These are phyloP conservation scores for Gracilinanus agilis DNA, from an alignment of 2,113 vertebrate genomes.

Conservation along the genomic window DNA sequence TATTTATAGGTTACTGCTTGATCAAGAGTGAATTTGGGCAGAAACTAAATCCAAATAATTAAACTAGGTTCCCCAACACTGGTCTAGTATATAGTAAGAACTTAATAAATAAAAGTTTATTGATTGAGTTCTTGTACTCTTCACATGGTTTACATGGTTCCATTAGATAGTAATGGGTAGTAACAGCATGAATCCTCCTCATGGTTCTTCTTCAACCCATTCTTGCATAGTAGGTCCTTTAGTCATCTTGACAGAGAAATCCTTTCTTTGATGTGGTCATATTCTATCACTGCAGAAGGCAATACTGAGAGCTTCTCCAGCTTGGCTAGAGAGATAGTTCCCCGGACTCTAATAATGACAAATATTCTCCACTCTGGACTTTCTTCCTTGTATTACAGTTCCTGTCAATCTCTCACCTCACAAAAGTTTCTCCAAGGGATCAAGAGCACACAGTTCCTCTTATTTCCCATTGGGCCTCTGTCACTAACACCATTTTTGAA, in stretches of 20 bases:
- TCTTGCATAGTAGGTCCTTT: not conserved
- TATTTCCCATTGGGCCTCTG: not conserved
- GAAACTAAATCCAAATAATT: slow-evolving; percentile 9
- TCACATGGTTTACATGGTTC: not conserved
- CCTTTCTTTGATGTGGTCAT: not conserved
- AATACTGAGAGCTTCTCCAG: not conserved
- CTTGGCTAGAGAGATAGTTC: not conserved
- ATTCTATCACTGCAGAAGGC: not conserved
- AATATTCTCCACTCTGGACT: not conserved
- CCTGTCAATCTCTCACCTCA: not conserved
- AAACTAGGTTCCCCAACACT: not conserved
- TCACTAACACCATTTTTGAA: not conserved
- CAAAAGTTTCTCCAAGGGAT: not conserved
- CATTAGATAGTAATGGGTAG: not conserved
- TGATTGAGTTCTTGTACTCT: not conserved
- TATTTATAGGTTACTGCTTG: not conserved
- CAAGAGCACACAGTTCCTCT: not conserved
- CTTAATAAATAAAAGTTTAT: not conserved
- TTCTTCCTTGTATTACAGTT: not conserved
- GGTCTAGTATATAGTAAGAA: not conserved
- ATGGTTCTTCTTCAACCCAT: not conserved
- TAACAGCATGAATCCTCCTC: not conserved
- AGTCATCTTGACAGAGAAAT: not conserved
- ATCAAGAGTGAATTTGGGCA: slow-evolving; percentile 3
- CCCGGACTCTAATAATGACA: not conserved